A percentile compares a stretch with the other conserved stretches of the same genome.
Evolutionary conservation across 1,140 invertebrate genomes (phyloP).

Genomic region (Neodiprion virginianus): DNA sequence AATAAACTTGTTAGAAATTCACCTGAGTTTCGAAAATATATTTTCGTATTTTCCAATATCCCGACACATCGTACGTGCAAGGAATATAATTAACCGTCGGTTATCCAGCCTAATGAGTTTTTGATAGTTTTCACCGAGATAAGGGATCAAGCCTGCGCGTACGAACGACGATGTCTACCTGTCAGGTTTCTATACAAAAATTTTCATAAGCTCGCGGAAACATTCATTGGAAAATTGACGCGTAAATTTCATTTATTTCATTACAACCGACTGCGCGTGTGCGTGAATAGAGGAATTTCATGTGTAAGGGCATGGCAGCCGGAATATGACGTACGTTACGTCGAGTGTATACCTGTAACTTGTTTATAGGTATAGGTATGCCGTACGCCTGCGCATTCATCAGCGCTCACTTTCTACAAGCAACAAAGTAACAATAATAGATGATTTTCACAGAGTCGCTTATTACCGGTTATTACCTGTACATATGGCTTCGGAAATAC

Average conservation of each 20-base stretch:
- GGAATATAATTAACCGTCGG: not conserved
- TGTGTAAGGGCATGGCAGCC: too few species aligned
- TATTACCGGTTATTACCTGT: not conserved
- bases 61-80: not conserved
- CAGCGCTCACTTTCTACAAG: not conserved
- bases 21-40: not conserved
- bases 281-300: too few species aligned
- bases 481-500: not conserved
- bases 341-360: not conserved
- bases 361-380: not conserved
- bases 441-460: not conserved
- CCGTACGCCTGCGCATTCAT: too few species aligned
- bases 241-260: too few species aligned
- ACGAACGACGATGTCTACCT: too few species aligned
- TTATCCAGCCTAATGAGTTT: not conserved
- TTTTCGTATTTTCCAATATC: not conserved
- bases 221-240: too few species aligned
- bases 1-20: too few species aligned
- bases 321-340: too few species aligned
- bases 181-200: too few species aligned
- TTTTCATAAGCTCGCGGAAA: too few species aligned
- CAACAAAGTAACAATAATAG: not conserved
- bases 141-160: not conserved
- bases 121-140: not conserved
- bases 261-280: not conserved